Percentiles rank a stretch among this genome's conserved stretches.
These are phyloP conservation scores for Archegozetes longisetosus DNA, from an alignment of 1,140 invertebrate genomes.

Conservation along the genomic window DNA sequence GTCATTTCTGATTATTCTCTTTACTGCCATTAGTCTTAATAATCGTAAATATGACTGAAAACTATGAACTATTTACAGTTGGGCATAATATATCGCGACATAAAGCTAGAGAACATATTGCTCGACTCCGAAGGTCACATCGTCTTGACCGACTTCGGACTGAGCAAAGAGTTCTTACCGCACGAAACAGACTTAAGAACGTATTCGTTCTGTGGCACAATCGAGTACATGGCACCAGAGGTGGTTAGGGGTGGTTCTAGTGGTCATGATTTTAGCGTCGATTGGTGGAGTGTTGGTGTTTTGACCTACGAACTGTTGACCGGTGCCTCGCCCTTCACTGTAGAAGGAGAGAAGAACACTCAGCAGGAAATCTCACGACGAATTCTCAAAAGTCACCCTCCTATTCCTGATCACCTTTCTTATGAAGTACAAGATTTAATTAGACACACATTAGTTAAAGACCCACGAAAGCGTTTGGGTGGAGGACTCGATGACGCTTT, in stretches of 20 bases:
- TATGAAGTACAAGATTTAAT: slow-evolving; percentile 46
- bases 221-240: slow-evolving; percentile 92
- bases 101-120: slow-evolving; percentile 84
- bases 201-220: slow-evolving; percentile 94
- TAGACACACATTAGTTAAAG: slow-evolving; percentile 62
- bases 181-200: slow-evolving; percentile 55
- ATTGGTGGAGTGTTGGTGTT: slow-evolving; percentile 97
- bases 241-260: slow-evolving; percentile 60
- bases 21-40: not conserved
- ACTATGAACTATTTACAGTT: slow-evolving; percentile 36
- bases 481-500: slow-evolving; percentile 57
- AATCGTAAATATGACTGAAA: no score
- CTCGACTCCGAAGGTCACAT: slow-evolving; percentile 65
- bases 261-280: slow-evolving; percentile 80
- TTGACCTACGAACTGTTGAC: slow-evolving; percentile 91
- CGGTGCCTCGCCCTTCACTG: slow-evolving; percentile 90
- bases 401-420: slow-evolving; percentile 56
- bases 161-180: slow-evolving; percentile 69
- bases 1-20: no score
- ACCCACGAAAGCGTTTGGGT: slow-evolving; percentile 66
- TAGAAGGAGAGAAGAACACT: slow-evolving; percentile 76
- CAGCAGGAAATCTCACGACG: slow-evolving; percentile 81
- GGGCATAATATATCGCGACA: slow-evolving; percentile 88
- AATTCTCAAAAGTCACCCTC: slow-evolving; percentile 68
- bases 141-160: slow-evolving; percentile 75